phyloP scores from a whole-genome alignment of 37 sponge, comb jelly and placozoan genomes.

The Amphimedon queenslandica region DNA sequence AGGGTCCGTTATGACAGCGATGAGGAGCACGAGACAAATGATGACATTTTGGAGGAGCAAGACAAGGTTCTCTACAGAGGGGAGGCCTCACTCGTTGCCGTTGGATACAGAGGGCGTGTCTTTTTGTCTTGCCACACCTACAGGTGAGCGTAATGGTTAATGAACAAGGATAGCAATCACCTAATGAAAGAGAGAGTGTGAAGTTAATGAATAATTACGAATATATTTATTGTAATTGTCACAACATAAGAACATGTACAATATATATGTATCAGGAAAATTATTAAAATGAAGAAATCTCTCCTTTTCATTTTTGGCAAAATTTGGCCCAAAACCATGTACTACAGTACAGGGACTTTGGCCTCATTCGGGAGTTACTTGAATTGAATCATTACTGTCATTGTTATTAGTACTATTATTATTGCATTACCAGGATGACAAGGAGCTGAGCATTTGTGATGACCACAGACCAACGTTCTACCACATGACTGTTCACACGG shows the following conservation, averaged over 20 bases:
- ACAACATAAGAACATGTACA: not conserved
- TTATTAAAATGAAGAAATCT: too few relatives aligned
- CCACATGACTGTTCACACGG: conserved; percentile 87
- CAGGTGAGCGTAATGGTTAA: conserved; percentile 61
- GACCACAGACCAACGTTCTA: conserved; percentile 63
- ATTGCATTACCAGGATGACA: conserved; percentile 70
- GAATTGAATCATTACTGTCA: too few relatives aligned
- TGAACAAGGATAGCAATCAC: conserved; percentile 89
- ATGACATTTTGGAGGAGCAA: conserved; percentile 67
- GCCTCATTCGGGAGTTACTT: too few relatives aligned
- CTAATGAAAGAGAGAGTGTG: conserved; percentile 31
- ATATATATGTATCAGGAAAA: not conserved
- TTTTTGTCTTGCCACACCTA: conserved; percentile 61
- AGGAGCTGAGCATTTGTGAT: conserved; percentile 84
- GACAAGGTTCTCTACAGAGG: conserved; percentile 57
- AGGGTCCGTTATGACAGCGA: conserved; percentile 68
- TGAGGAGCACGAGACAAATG: conserved; percentile 60
- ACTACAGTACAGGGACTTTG: too few relatives aligned
- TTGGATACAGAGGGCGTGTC: conserved; percentile 78
- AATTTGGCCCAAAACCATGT: too few relatives aligned
- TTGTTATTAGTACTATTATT: too few relatives aligned
- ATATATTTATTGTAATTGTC: too few relatives aligned
- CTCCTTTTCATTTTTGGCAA: too few relatives aligned
- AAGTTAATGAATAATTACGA: too few relatives aligned
- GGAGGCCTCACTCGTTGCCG: conserved; percentile 69